Percentiles rank a stretch among this genome's conserved stretches.
These are phyloP conservation scores for Bos javanicus DNA, from an alignment of 2,113 vertebrate species.

Conservation along the genomic window DNA sequence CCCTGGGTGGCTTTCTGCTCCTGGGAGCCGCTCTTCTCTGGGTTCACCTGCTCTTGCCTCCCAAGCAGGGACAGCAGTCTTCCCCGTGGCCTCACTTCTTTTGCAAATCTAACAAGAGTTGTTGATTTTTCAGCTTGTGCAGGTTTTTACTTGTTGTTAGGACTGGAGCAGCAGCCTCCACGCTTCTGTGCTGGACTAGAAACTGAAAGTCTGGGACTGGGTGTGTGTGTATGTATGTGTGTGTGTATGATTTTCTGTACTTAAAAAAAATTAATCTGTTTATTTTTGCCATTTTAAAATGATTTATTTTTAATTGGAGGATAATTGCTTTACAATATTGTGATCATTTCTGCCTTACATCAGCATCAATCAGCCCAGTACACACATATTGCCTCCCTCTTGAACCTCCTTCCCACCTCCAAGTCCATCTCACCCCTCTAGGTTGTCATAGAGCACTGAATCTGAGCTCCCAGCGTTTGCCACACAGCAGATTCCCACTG, in stretches of 20 bases:
- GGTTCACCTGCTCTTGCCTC: rapidly evolving
- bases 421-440: neutral
- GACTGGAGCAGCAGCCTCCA: neutral
- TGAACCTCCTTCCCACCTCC: neutral
- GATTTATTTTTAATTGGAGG: neutral
- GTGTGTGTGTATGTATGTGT: too few species aligned
- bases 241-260: neutral
- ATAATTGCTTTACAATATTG: neutral
- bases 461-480: neutral
- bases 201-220: rapidly evolving
- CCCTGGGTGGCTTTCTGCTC: neutral
- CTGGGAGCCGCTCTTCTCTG: rapidly evolving
- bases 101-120: neutral
- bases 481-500: neutral
- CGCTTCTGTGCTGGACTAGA: neutral
- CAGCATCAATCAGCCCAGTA: neutral
- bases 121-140: neutral
- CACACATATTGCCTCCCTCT: neutral
- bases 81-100: neutral
- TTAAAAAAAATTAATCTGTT: neutral
- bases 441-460: neutral
- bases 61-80: neutral
- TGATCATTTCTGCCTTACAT: neutral
- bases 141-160: neutral
- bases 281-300: neutral